These are phyloP conservation scores for Fratercula arctica DNA, from an alignment of 2,797 vertebrate genomes.

Conservation along the genomic window DNA sequence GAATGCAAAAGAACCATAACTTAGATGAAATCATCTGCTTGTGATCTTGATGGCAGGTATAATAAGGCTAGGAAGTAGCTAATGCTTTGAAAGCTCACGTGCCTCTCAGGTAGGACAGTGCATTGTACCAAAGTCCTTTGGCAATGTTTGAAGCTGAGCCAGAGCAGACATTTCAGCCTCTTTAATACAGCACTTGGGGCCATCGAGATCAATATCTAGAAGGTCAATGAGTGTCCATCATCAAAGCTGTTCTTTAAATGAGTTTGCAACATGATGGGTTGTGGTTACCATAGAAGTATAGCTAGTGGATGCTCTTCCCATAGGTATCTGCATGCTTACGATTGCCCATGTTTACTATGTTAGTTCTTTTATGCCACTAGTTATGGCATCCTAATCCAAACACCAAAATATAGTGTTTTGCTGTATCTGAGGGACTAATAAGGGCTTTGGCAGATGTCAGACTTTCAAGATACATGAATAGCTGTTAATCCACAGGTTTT, in stretches of 20 bases:
- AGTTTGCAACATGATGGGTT: background rate
- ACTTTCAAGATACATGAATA: background rate
- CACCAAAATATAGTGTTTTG: background rate
- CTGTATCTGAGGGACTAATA: background rate
- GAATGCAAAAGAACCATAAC: background rate
- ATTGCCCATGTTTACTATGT: background rate
- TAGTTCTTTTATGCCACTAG: background rate
- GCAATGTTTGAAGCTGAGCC: background rate
- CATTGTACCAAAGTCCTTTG: background rate
- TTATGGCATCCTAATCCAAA: background rate
- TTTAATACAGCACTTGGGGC: background rate
- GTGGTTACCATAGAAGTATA: background rate
- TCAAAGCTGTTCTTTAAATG: background rate
- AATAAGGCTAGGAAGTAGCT: background rate
- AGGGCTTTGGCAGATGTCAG: background rate
- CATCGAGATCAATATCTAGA: background rate
- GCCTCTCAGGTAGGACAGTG: background rate
- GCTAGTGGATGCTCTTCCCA: background rate
- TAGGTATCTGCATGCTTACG: accelerated
- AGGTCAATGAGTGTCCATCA: background rate
- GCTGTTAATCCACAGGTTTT: background rate
- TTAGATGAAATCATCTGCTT: background rate
- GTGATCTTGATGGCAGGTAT: background rate
- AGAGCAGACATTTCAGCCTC: background rate
- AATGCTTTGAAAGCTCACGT: background rate